Conservation (phyloP, 2,113 vertebrate genomes). For the Azemiops feae region DNA sequence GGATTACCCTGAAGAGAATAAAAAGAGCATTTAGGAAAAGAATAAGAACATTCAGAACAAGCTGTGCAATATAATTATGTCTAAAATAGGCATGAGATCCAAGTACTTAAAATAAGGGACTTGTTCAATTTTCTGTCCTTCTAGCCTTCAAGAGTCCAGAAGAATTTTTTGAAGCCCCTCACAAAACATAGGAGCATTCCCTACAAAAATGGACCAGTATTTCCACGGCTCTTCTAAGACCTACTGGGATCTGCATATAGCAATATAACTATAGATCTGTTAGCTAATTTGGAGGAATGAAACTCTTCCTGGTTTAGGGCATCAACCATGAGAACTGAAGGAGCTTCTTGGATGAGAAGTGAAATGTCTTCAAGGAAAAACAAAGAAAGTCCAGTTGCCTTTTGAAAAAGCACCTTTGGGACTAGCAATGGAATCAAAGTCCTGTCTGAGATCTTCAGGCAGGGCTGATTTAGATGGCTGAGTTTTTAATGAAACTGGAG, state of each 20-base stretch:
- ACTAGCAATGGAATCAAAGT: not conserved
- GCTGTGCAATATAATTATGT: not conserved
- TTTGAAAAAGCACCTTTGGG: not conserved
- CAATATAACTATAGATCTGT: not conserved
- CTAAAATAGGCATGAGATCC: not conserved
- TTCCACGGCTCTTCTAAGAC: not conserved
- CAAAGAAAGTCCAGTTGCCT: no score
- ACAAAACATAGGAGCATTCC: not conserved
- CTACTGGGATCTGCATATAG: not conserved
- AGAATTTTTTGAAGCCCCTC: not conserved
- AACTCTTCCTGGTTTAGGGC: not conserved
- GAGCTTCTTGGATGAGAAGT: no score
- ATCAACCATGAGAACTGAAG: not conserved
- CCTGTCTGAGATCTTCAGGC: not conserved
- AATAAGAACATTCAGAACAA: not conserved
- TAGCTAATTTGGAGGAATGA: not conserved
- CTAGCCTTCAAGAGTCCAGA: not conserved
- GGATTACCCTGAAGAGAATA: not conserved
- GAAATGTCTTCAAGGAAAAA: no score
- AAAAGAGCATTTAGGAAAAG: not conserved
- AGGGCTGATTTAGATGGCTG: not conserved
- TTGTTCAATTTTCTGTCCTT: not conserved
- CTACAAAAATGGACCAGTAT: not conserved
- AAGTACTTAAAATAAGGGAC: not conserved
- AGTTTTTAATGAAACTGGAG: not conserved